Percentiles rank a stretch among this genome's conserved stretches.
phyloP scores from a whole-genome alignment of 1,140 invertebrate species.

The Aphaenogaster floridana region DNA sequence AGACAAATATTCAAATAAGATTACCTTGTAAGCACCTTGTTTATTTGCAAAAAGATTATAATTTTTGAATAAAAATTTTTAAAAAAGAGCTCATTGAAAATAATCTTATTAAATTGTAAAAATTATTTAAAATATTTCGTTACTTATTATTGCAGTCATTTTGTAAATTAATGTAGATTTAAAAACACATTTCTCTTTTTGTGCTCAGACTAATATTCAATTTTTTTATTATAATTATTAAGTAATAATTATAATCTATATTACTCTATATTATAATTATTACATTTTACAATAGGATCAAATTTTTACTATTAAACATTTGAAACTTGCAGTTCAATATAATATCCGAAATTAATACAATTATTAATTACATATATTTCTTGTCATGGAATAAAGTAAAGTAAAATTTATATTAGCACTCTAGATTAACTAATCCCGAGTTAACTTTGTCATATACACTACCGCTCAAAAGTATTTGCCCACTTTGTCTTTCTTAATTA shows the following conservation, averaged over 20 bases:
- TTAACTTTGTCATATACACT: not conserved
- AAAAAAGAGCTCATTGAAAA: not conserved
- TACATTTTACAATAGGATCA: not conserved
- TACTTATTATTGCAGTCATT: not conserved
- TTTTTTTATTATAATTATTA: not conserved
- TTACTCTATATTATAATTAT: not conserved
- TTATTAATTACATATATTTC: constrained; percentile 1
- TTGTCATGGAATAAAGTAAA: not conserved
- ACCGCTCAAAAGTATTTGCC: too few species aligned
- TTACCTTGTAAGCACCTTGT: not conserved
- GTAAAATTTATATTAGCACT: not conserved
- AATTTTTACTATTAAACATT: not conserved
- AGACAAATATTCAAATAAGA: constrained; percentile 6
- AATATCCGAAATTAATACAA: not conserved
- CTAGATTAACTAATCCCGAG: not conserved
- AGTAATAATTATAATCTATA: constrained; percentile 2
- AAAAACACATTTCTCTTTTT: not conserved
- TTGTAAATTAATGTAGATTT: not conserved
- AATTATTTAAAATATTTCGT: not conserved
- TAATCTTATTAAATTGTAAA: not conserved
- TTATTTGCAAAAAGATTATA: not conserved
- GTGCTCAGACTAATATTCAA: not conserved
- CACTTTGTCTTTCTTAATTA: too few species aligned
- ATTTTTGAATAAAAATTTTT: not conserved
- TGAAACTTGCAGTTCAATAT: not conserved